A percentile compares a stretch with the other conserved stretches of the same genome.
These are phyloP conservation scores for Premnoplex brunnescens DNA, from an alignment of 2,797 vertebrate genomes.

Conservation along the genomic window DNA sequence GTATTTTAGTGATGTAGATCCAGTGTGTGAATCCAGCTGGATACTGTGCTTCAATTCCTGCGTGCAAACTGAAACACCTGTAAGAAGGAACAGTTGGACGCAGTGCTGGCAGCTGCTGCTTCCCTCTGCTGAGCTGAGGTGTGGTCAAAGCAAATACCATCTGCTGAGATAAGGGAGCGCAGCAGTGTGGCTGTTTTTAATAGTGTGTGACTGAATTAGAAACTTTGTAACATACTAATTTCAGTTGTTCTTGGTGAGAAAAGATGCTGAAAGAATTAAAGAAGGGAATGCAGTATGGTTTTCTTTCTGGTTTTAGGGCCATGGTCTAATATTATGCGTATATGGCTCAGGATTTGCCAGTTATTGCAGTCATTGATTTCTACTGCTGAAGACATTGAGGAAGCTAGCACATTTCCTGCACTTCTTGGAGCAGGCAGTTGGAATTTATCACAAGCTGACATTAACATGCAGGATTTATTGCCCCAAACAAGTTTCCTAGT, in stretches of 20 bases:
- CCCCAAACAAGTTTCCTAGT: neutral
- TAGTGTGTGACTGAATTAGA: neutral
- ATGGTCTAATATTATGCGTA: rapidly evolving
- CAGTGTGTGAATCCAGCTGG: neutral
- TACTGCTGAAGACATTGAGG: neutral
- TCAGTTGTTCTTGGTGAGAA: neutral
- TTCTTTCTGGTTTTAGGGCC: neutral
- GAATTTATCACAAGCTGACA: neutral
- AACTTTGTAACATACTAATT: neutral
- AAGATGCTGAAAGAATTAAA: neutral
- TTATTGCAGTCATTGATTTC: neutral
- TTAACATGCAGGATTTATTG: neutral
- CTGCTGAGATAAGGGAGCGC: neutral
- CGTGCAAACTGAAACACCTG: rapidly evolving
- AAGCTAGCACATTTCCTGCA: neutral
- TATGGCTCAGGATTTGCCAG: neutral
- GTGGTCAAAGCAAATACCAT: neutral
- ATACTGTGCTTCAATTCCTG: neutral
- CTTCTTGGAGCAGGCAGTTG: neutral
- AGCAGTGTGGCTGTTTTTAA: neutral
- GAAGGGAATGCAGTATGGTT: neutral
- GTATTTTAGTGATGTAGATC: neutral
- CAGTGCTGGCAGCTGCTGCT: neutral
- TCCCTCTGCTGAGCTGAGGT: rapidly evolving
- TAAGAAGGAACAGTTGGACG: rapidly evolving